Base-by-base conservation (phyloP, 1,140 invertebrate genomes). In the Drosophila aff. region DNA sequence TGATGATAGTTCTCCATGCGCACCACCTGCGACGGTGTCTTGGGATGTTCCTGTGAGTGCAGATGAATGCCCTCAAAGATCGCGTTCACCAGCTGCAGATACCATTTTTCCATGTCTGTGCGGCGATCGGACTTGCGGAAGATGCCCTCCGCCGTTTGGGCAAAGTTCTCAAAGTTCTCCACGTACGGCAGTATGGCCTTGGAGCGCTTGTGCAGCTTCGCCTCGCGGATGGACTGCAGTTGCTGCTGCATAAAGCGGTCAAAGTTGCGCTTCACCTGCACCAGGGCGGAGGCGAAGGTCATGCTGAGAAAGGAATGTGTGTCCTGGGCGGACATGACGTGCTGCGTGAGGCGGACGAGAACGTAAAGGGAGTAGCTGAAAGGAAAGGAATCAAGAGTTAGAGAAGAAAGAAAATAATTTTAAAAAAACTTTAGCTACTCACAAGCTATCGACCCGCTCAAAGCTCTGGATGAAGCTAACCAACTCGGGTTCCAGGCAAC, bases 1-100 rank as follows among this genome's bases (percentile, higher is more conserved):
- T 98, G 96, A 95, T 99, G 98, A 93, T 98, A 99, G 94, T 99
- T 99, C 95, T 99, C 97, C 97, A 99, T 98, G 94, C 98, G 97
- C 41, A 99, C 95, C 47, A 99, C 98, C 94, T 99, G 97, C 55
- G 96, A 95, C 16, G 98, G 99, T 26, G 98, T 99, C 94, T 98
- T 99, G 65, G 96, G 95, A 93, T 99, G 98, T 84, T 98, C 98
- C 60, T 94, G 94, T 33, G 97, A 96, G 76, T 98, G 96, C 18
- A 96, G 94, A 11, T 95, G 94, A 68, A 99, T 98, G 61, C 96
- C 96, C 79, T 97, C 96, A 94, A 98, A 97, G 93, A 99, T 97
- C n/a, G 96, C 96, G 68, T 94, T 94, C 3, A 98, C 95, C 59
- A 99, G 94, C 93, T 96, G 95, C 10, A 95, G 95, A 93, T 99